These are phyloP conservation scores for Sceliomorpha sp. DNA, from an alignment of 2,888 invertebrate genomes.

Conservation along the genomic window DNA sequence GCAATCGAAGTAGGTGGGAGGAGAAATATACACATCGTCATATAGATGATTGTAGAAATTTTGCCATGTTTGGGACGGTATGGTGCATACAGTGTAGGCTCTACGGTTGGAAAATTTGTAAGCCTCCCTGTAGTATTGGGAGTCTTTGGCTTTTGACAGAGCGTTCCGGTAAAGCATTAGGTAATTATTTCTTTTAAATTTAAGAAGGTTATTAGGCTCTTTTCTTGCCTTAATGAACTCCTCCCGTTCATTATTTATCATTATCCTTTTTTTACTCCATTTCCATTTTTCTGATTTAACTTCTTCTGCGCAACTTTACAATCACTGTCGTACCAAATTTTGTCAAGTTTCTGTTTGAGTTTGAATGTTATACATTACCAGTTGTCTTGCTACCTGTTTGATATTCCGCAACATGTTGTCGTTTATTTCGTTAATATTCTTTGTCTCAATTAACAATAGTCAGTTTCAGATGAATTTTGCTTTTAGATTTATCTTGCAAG, in stretches of 20 bases:
- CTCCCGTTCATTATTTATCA: not conserved
- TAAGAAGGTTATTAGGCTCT: not conserved
- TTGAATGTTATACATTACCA: slow-evolving; percentile 1
- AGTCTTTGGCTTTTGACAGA: slow-evolving; percentile 1
- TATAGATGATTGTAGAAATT: slow-evolving; percentile 1
- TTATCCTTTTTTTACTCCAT: slow-evolving; percentile 7
- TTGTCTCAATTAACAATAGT: no score
- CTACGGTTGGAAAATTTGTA: slow-evolving; percentile 11
- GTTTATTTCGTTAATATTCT: slow-evolving; percentile 4
- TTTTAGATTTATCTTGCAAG: no score
- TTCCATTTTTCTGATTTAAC: slow-evolving; percentile 6
- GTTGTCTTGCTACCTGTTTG: slow-evolving; percentile 1
- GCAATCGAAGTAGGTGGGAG: not conserved
- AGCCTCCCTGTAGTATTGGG: slow-evolving; percentile 10
- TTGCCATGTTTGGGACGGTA: slow-evolving; percentile 12
- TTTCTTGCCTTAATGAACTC: slow-evolving; percentile 7
- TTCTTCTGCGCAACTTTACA: slow-evolving; percentile 7
- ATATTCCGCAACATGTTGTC: not conserved
- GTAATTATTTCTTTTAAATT: slow-evolving; percentile 3
- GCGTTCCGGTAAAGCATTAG: slow-evolving; percentile 7
- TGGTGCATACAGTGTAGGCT: not conserved
- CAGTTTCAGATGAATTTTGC: no score
- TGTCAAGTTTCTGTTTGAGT: not conserved
- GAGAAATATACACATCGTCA: not conserved
- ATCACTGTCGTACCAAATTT: slow-evolving; percentile 14